Conservation (phyloP, 2,113 vertebrate genomes). For the Geococcyx californianus region DNA sequence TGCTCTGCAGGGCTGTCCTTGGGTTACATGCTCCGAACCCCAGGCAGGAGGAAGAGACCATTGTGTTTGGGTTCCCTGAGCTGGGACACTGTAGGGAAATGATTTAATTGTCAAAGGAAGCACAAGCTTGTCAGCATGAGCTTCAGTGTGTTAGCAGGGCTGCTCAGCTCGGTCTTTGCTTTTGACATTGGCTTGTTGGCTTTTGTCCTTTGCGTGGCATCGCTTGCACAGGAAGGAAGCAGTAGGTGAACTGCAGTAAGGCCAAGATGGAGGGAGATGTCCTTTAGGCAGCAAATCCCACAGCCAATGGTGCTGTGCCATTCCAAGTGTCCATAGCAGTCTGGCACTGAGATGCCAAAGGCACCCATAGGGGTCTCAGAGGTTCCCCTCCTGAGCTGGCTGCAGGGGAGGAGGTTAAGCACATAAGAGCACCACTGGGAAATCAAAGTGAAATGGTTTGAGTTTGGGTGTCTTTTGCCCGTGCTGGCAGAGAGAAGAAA, state of each 20-base stretch:
- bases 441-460: neutral
- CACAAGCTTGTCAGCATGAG: rapidly evolving
- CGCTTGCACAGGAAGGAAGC: rapidly evolving
- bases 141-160: neutral
- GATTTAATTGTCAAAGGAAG: neutral
- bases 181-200: neutral
- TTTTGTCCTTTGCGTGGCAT: neutral
- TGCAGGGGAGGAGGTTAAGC: neutral
- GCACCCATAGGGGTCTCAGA: rapidly evolving
- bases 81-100: neutral
- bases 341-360: rapidly evolving
- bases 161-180: neutral
- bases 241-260: neutral
- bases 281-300: neutral
- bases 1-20: neutral
- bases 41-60: neutral
- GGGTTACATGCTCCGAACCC: neutral
- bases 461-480: neutral
- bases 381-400: neutral
- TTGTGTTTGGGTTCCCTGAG: neutral
- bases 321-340: rapidly evolving
- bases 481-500: rapidly evolving
- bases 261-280: neutral
- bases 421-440: neutral
- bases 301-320: rapidly evolving